These are phyloP conservation scores for Athalia circularis DNA, from an alignment of 2,888 invertebrate species.

Conservation along the genomic window DNA sequence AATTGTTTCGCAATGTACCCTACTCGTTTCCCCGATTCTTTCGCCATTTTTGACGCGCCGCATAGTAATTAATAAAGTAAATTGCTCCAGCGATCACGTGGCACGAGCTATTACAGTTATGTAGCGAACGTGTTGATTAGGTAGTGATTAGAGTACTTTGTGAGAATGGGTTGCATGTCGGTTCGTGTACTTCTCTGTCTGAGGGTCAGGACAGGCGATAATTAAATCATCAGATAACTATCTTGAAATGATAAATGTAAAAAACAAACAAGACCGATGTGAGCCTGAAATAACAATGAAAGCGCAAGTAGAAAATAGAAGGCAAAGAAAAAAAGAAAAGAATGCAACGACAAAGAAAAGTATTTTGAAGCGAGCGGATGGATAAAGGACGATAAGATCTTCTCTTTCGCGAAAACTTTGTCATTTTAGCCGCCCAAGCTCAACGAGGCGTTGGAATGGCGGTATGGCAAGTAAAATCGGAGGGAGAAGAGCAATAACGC, in stretches of 20 bases:
- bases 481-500: conserved; percentile 47
- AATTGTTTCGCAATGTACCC: background rate
- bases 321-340: too few relatives aligned
- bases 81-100: background rate
- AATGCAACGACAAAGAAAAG: background rate
- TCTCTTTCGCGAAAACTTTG: conserved; percentile 52
- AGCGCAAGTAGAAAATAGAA: background rate
- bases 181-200: background rate
- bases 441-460: conserved; percentile 35
- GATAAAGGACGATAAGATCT: conserved; percentile 31
- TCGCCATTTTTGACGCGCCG: background rate
- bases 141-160: conserved; percentile 14
- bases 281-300: conserved; percentile 14
- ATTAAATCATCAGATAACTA: conserved; percentile 15
- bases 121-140: conserved; percentile 15
- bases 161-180: conserved; percentile 13
- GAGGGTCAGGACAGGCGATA: conserved; percentile 7
- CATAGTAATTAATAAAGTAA: background rate
- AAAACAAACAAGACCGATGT: conserved; percentile 4
- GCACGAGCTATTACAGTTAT: background rate
- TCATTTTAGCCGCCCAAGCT: conserved; percentile 56
- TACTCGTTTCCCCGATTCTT: background rate
- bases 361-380: background rate
- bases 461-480: conserved; percentile 18
- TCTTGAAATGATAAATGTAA: conserved; percentile 6